Evolutionary conservation across 2,797 vertebrate species (phyloP).

Genomic region (Pipistrellus kuhlii): DNA sequence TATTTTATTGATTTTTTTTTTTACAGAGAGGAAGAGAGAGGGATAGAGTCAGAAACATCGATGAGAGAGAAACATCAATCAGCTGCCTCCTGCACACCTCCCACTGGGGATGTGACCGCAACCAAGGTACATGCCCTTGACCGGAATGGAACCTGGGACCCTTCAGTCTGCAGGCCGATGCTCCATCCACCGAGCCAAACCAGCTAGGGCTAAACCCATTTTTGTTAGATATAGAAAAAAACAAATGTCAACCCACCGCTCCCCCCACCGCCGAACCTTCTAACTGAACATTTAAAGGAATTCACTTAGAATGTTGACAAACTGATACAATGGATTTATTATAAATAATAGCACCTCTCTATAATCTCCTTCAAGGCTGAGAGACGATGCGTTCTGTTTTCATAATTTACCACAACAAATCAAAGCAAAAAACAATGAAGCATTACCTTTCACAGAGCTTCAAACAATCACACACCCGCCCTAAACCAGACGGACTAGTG

Average conservation of each 20-base stretch:
- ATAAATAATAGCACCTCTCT: background rate
- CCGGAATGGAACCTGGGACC: too few species aligned
- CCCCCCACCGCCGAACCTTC: background rate
- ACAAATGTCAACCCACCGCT: background rate
- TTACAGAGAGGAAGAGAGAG: too few species aligned
- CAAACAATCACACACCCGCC: background rate
- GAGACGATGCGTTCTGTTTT: background rate
- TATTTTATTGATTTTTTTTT: too few species aligned
- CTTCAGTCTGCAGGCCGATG: too few species aligned
- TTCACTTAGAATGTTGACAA: conserved; percentile 54
- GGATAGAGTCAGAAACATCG: too few species aligned
- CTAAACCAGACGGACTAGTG: background rate
- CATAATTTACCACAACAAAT: conserved; percentile 42
- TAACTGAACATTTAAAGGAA: conserved; percentile 17
- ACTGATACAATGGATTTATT: conserved; percentile 14
- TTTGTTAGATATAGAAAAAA: conserved; percentile 10
- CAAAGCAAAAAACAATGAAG: background rate
- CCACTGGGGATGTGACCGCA: too few species aligned
- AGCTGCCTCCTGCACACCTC: too few species aligned
- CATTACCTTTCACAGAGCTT: background rate
- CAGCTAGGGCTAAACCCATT: background rate
- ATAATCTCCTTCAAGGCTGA: background rate
- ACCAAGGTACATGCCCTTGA: too few species aligned
- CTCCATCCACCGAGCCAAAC: too few species aligned
- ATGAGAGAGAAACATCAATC: too few species aligned